Conservation (phyloP, 2,113 vertebrate species). For the Myocastor coypus region DNA sequence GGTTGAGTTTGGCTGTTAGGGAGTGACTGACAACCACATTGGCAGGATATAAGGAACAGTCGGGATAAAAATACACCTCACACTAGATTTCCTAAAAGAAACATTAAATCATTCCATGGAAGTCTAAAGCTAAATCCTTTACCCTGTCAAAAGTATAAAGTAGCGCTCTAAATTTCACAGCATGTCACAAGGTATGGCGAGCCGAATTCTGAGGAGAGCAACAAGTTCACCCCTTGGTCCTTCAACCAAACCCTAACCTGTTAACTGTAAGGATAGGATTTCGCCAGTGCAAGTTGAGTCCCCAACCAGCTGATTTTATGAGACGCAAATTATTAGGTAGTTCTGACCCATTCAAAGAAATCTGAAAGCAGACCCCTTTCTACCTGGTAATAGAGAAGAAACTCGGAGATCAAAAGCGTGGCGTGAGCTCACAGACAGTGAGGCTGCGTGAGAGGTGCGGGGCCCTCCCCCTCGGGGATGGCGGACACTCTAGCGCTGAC, state of each 20-base stretch:
- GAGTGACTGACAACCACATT: neutral
- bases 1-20: neutral
- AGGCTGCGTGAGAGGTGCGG: neutral
- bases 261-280: neutral
- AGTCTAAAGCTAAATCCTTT: neutral
- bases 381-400: neutral
- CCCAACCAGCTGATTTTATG: neutral
- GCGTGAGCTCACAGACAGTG: neutral
- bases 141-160: neutral
- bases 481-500: neutral
- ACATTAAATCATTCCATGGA: neutral
- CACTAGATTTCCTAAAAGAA: neutral
- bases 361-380: neutral
- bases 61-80: neutral
- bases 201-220: neutral
- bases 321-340: neutral
- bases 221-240: neutral
- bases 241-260: neutral
- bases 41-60: neutral
- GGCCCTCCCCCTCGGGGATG: neutral
- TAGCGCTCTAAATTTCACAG: neutral
- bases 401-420: neutral
- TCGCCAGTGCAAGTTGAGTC: neutral
- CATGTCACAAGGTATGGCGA: rapidly evolving
- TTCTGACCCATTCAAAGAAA: neutral